Percentiles rank a stretch among this genome's conserved stretches.
These are phyloP conservation scores for Manis pentadactyla DNA, from an alignment of 2,797 vertebrate genomes.

Conservation along the genomic window DNA sequence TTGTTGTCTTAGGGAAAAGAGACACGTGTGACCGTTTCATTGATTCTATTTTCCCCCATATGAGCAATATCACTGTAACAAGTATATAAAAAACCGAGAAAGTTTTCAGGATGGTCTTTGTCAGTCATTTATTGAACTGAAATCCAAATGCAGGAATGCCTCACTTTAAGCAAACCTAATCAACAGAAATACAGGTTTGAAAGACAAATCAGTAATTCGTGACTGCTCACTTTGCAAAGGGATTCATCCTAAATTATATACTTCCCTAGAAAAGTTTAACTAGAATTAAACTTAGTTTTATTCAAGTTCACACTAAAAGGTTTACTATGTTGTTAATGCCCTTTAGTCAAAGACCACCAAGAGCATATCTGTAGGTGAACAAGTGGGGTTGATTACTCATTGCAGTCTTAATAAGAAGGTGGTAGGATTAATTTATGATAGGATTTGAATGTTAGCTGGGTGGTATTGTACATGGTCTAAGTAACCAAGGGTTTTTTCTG, in stretches of 20 bases:
- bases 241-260: background rate
- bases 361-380: background rate
- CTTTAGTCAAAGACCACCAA: background rate
- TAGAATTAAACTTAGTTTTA: background rate
- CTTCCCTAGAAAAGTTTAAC: background rate
- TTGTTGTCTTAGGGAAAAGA: background rate
- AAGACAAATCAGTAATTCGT: background rate
- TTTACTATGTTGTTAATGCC: background rate
- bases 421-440: background rate
- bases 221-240: background rate
- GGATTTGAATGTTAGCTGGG: background rate
- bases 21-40: background rate
- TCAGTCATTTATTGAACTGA: background rate
- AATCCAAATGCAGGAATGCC: constrained; percentile 4
- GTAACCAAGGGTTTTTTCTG: background rate
- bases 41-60: background rate
- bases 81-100: constrained; percentile 31
- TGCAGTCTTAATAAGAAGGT: background rate
- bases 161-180: constrained; percentile 18
- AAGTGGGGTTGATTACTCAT: background rate
- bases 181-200: background rate
- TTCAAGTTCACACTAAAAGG: background rate
- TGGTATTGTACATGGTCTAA: background rate
- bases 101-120: background rate
- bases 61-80: background rate